Percentiles rank a stretch among this genome's conserved stretches.
phyloP scores from a whole-genome alignment of 2,797 vertebrate genomes.

The Okamejei kenojei region DNA sequence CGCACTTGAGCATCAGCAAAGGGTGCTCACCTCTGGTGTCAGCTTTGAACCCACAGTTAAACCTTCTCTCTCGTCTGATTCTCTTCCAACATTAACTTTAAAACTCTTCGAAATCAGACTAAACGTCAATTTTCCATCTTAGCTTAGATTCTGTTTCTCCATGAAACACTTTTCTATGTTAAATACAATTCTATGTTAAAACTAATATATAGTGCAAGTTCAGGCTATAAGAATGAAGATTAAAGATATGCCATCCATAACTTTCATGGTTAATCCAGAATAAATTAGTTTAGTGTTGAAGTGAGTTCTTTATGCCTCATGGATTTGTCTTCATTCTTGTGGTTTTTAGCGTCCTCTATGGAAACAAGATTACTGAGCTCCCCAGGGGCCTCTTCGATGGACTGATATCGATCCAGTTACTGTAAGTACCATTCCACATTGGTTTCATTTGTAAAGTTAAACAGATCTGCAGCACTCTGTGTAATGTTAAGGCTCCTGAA shows the following conservation, averaged over 20 bases:
- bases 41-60: no score
- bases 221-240: background rate
- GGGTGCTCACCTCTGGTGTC: no score
- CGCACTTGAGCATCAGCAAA: no score
- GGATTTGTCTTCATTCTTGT: conserved; percentile 45
- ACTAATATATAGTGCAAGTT: background rate
- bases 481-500: background rate
- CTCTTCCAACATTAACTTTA: background rate
- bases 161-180: background rate
- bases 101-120: background rate
- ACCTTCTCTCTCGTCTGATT: background rate
- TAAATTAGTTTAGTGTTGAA: background rate
- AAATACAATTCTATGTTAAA: background rate
- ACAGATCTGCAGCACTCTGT: background rate
- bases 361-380: conserved; percentile 96
- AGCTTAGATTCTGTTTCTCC: background rate
- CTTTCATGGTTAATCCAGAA: background rate
- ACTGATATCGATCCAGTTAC: conserved; percentile 86
- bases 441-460: conserved; percentile 1
- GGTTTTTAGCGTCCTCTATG: conserved; percentile 81
- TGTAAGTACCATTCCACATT: conserved; percentile 73
- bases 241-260: background rate
- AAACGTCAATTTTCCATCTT: background rate
- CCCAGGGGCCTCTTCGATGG: conserved; percentile 95
- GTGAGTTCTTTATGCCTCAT: background rate